Conservation (phyloP, 2,113 vertebrate species). For the Oncorhynchus nerka region DNA sequence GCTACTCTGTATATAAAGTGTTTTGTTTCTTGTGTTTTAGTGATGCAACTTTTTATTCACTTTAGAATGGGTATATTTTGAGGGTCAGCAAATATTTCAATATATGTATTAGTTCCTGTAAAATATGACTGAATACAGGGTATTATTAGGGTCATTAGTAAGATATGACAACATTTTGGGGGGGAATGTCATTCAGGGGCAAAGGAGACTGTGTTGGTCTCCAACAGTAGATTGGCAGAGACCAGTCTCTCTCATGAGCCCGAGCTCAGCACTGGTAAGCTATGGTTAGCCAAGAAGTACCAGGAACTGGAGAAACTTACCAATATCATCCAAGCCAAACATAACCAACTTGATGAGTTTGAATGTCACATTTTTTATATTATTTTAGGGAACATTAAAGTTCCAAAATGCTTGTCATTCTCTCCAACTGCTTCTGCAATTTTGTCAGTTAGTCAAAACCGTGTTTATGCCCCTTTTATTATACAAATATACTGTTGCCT, state of each 20-base stretch:
- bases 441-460: background rate
- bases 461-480: background rate
- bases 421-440: background rate
- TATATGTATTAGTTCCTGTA: too few species aligned
- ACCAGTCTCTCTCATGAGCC: conserved; percentile 46
- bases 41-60: background rate
- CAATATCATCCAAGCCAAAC: conserved; percentile 45
- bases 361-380: background rate
- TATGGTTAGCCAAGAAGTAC: conserved; percentile 51
- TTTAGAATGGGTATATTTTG: background rate
- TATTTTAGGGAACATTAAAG: background rate
- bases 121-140: too few species aligned
- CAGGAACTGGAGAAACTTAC: conserved; percentile 41
- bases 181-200: conserved; percentile 6
- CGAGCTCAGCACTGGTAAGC: conserved; percentile 39
- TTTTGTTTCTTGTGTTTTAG: background rate
- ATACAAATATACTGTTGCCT: background rate
- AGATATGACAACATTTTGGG: too few species aligned
- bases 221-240: conserved; percentile 54
- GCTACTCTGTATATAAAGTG: background rate
- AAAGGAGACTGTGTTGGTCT: conserved; percentile 28
- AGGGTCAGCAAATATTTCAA: too few species aligned
- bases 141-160: too few species aligned
- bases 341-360: conserved; percentile 47
- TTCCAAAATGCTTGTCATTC: background rate